Conservation (phyloP, 2,888 invertebrate species). For the Pemphredon lugubris region DNA sequence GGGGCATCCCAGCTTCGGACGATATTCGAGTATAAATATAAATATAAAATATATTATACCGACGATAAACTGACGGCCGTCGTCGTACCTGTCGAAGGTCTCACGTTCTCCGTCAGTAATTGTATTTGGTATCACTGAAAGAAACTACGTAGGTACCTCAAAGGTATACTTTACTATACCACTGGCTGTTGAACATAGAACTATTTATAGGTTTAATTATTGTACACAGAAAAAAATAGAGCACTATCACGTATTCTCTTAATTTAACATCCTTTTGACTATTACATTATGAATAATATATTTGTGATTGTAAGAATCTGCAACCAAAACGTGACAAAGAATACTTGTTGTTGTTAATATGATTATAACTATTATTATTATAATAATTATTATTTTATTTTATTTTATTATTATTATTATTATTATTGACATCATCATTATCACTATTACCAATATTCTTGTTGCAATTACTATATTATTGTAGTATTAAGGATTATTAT, state of each 20-base stretch:
- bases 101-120: conserved; percentile 72
- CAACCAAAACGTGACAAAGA: conserved; percentile 81
- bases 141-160: conserved; percentile 81
- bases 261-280: conserved; percentile 79
- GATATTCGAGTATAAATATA: conserved; percentile 52
- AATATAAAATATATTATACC: conserved; percentile 41
- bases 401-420: conserved; percentile 67
- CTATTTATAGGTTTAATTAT: conserved; percentile 80
- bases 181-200: conserved; percentile 81
- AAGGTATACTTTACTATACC: conserved; percentile 81
- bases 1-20: conserved; percentile 52
- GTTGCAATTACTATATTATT: conserved; percentile 77
- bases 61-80: conserved; percentile 50
- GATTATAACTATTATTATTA: conserved; percentile 78
- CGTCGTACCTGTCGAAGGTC: conserved; percentile 35
- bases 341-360: conserved; percentile 81
- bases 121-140: conserved; percentile 78
- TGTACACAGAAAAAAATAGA: conserved; percentile 78
- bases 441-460: conserved; percentile 76
- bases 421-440: conserved; percentile 73
- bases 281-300: conserved; percentile 80
- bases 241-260: conserved; percentile 78
- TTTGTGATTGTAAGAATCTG: conserved; percentile 81
- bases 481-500: conserved; percentile 70
- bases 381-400: conserved; percentile 69